Evolutionary conservation across 2,113 vertebrate species (phyloP), one percentile per base, ranked within the genome.

Genomic region (Clinocottus analis): DNA sequence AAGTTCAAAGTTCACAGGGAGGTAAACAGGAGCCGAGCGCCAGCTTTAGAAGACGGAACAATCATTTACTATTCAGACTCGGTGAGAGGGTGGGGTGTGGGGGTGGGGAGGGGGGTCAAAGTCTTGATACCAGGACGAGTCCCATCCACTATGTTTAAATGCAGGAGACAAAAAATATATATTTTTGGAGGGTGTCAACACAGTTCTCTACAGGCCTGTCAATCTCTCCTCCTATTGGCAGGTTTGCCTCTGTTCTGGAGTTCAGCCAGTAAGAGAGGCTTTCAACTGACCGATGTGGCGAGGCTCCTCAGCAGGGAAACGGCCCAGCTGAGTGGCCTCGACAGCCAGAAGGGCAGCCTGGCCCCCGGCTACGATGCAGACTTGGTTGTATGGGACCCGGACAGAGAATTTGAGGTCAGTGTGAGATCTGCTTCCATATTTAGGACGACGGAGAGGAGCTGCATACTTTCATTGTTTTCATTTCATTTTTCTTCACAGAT

Each of bases 161-260:
- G 19, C 60, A 23, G 7, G 2, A 39, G 11, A 35, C 33, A 61
- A 62, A 43, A 27, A n/a, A 31, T 55, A 45, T 77, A n/a, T n/a
- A n/a, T n/a, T n/a, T n/a, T 43, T 45, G n/a, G n/a, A 37, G 59
- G 13, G 1, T 55, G 25, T 33, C 25, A 10, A 7, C 65, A 56
- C 53, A 51, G 5, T n/a, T 43, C 43, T 55, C 45, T n/a, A 5
- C 31, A 8, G 33, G 17, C 25, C 17, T 39, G 10, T 51, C 53
- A 29, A 7, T 75, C 37, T 9, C 37, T 45, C 10, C n/a, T 37
- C 8, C 37, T 19, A 13, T 59, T 43, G 17, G 4, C 55, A 96
- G 96, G 94, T 23, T 79, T 96, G 69, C 89, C 95, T 75, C 89
- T 96, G 82, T 96, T 96, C 91, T 96, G 95, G 95, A 96, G 89